Evolutionary conservation across 2,888 invertebrate genomes (phyloP).

Genomic region (Macaria notata): DNA sequence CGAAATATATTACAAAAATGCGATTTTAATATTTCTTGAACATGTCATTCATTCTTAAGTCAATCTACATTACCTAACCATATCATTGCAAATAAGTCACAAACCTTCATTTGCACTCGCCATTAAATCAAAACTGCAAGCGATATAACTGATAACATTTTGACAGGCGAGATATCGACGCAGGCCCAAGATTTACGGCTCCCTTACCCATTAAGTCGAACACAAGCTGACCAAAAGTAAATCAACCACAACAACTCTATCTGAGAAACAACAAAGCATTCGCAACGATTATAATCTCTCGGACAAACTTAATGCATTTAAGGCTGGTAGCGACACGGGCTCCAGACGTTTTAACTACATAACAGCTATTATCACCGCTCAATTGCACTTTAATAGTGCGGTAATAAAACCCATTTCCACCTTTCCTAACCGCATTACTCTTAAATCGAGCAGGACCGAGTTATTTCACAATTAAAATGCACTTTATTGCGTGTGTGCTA

Average conservation of each 20-base stretch:
- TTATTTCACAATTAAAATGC: conserved; percentile 27
- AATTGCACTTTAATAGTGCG: conserved; percentile 37
- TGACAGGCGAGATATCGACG: conserved; percentile 25
- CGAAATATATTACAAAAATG: too few relatives aligned
- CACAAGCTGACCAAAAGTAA: conserved; percentile 75
- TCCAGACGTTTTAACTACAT: conserved; percentile 70
- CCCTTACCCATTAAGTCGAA: conserved; percentile 60
- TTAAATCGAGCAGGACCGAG: conserved; percentile 32
- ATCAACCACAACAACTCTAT: conserved; percentile 78
- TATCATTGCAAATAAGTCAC: background rate
- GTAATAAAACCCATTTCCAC: conserved; percentile 48
- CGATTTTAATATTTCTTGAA: too few relatives aligned
- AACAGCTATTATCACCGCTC: conserved; percentile 44
- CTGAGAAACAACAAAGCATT: conserved; percentile 74
- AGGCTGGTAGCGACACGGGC: conserved; percentile 80
- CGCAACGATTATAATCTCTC: conserved; percentile 80
- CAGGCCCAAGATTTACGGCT: conserved; percentile 26
- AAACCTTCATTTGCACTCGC: background rate
- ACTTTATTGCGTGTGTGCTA: conserved; percentile 26
- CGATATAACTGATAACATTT: conserved; percentile 16
- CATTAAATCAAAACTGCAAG: conserved; percentile 12
- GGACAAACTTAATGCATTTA: conserved; percentile 81
- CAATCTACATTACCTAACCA: background rate
- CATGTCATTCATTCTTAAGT: too few relatives aligned
- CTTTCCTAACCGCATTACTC: conserved; percentile 38